Base-by-base conservation (phyloP, 2,113 vertebrate species). In the Clinocottus analis region DNA sequence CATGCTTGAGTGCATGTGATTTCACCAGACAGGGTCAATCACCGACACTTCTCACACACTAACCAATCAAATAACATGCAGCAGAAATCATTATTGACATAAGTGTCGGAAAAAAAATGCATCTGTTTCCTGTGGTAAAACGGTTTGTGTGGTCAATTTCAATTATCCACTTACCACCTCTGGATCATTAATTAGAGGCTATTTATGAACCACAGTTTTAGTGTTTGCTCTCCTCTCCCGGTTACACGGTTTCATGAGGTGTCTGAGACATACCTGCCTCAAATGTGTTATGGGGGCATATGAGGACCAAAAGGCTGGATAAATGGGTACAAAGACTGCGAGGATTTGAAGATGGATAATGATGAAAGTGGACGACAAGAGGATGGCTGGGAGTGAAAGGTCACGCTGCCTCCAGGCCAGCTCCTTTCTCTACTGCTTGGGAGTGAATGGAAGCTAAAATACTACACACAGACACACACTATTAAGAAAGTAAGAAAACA, bases 101-200 rank as follows among this genome's bases (percentile, higher is more conserved):
- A 47, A 51, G 76, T 71, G 80, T 81, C 47, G 0, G 60, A 79
- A 67, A 75, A 67, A 75, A 81, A 61, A 13, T 49, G 78, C 49
- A 61, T 74, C 55, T 61, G 67, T 68, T 87, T 84, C 62, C 71
- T 77, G 45, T 60, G 41, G 72, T 81, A 16, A 83, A 87, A 60
- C 25, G 0, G 55, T 68, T 74, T 73, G 63, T 77, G 72, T 71
- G 80, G 78, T 85, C 81, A 81, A 85, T 87, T 85, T 55, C 72
- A 80, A 90, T 90, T 87, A 87, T 65, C 62, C 53, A 84, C 82
- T 85, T 74, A 83, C 76, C 77, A 83, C 72, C 31, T 85, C 62
- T 21, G 23, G 43, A 86, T 90, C 77, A 87, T 85, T 87, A 90
- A 89, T 85, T 65, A 68, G 62, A 74, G 59, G 53, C 72, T 72